Base-by-base conservation (phyloP, 2,888 invertebrate genomes). In the Blastobasis lacticolella region DNA sequence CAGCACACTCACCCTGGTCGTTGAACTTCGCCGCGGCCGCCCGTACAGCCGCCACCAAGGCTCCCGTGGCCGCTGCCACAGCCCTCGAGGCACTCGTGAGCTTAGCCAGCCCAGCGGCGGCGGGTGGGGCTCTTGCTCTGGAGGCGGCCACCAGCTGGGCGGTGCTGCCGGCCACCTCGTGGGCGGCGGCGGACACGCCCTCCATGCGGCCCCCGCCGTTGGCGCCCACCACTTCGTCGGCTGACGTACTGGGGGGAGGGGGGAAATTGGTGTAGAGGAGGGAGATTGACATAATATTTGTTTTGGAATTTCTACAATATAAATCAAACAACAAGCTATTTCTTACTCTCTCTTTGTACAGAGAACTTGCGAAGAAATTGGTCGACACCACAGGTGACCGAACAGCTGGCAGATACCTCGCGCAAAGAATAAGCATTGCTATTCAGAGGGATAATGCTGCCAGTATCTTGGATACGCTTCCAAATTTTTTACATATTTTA, bases 131-230 rank as follows among this genome's bases (percentile, higher is more conserved):
- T 82, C 99, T 97, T 6, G 99, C 99, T 52, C 96, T 92, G 59
- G 97, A 97, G 9, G 99, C 97, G 0, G 99, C 97, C 49, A 99
- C 99, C 54, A 99, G 90, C 83, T 99, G 99, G 48, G 98, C 98
- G 1, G 99, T 99, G 62, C 98, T 53, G 97, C 97, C 53, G 94
- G 99, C 70, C 94, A 96, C 56, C 96, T 98, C 51, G 84, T 99
- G 98, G 36, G 99, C 97, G 6, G 98, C 98, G 0, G 97, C 99
- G 54, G 98, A 95, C 55, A 99, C 91, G 72, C 96, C 95, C 72
- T 97, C 97, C 71, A 95, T 92, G 75, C 97, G 97, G 0, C 95
- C 42, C 5, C 9, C 10, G 42, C 42, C 42, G 37, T 3, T 3
- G 23, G 93, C 93, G 37, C 92, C 91, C 23, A 98, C 95, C 8